phyloP scores from a whole-genome alignment of 92 coral and sea anemone species.

The Siderastrea radians region DNA sequence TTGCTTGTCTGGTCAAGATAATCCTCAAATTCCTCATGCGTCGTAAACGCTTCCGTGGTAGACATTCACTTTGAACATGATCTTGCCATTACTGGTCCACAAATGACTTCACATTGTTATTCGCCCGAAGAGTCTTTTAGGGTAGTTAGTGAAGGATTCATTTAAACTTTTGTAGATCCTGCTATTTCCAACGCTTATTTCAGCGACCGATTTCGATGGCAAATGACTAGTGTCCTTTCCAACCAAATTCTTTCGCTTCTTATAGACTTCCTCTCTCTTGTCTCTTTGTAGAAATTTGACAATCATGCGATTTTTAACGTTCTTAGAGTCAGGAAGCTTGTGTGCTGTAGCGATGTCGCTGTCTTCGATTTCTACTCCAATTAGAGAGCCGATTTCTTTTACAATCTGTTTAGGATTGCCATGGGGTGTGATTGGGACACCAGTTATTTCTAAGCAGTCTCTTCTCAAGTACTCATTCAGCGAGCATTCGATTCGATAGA shows the following conservation, averaged over 20 bases:
- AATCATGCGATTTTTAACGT: slow-evolving; percentile 38
- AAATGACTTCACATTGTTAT: background rate
- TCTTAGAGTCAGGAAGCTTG: slow-evolving; percentile 41
- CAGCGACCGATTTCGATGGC: slow-evolving; percentile 9
- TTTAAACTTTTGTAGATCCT: slow-evolving; percentile 47
- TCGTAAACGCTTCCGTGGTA: slow-evolving; percentile 8
- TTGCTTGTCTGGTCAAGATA: slow-evolving; percentile 18
- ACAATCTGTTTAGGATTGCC: slow-evolving; percentile 29
- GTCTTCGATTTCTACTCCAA: slow-evolving; percentile 23
- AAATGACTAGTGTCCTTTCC: slow-evolving; percentile 22
- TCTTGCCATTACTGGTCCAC: slow-evolving; percentile 41
- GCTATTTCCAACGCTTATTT: slow-evolving; percentile 1
- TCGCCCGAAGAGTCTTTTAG: slow-evolving; percentile 50
- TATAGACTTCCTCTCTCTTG: slow-evolving; percentile 28
- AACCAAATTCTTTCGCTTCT: slow-evolving; percentile 18
- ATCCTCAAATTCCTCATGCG: slow-evolving; percentile 26
- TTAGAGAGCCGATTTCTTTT: slow-evolving; percentile 25
- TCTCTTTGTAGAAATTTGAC: slow-evolving; percentile 42
- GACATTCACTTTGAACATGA: background rate
- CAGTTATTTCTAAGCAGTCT: slow-evolving; percentile 36
- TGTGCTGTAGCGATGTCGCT: slow-evolving; percentile 28
- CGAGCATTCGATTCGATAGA: slow-evolving; percentile 16
- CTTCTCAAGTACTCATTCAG: slow-evolving; percentile 20
- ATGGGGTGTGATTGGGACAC: slow-evolving; percentile 18
- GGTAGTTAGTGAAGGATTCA: slow-evolving; percentile 37